phyloP scores from a whole-genome alignment of 2,797 vertebrate species.

The Peromyscus aztecus region DNA sequence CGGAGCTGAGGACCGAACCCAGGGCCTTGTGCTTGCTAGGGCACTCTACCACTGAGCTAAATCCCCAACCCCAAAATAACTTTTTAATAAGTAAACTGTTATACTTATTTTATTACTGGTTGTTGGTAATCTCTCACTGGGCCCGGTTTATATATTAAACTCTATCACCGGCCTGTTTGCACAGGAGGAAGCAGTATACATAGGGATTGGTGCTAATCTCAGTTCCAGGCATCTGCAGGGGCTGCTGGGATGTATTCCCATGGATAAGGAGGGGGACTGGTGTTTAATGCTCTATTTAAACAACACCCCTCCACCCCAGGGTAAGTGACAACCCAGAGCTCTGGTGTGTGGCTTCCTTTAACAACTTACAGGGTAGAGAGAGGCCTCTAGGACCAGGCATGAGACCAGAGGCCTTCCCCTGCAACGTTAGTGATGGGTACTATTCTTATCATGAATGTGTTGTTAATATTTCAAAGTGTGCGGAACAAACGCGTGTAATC shows the following conservation, averaged over 20 bases:
- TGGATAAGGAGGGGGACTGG: background rate
- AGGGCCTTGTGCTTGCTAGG: too few species aligned
- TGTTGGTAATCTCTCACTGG: background rate
- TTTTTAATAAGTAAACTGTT: background rate
- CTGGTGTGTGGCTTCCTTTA: constrained; percentile 7
- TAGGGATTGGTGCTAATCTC: background rate
- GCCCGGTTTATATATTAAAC: background rate
- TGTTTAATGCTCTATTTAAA: background rate
- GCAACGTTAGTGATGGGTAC: background rate
- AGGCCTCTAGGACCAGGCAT: constrained; percentile 14
- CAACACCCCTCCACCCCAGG: background rate
- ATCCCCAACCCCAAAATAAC: background rate
- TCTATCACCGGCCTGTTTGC: background rate
- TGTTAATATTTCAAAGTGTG: constrained; percentile 75
- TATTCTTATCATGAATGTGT: constrained; percentile 66
- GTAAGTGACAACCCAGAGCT: background rate
- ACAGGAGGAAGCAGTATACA: background rate
- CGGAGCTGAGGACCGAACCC: too few species aligned
- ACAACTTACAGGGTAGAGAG: background rate
- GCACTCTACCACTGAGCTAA: too few species aligned
- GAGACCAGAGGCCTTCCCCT: background rate
- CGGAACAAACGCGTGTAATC: background rate
- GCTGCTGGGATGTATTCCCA: background rate
- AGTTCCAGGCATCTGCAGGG: background rate
- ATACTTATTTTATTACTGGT: background rate